A percentile compares a stretch with the other conserved stretches of the same genome.
Conservation (phyloP, 2,888 invertebrate species). For the Lochmaea crataegi region DNA sequence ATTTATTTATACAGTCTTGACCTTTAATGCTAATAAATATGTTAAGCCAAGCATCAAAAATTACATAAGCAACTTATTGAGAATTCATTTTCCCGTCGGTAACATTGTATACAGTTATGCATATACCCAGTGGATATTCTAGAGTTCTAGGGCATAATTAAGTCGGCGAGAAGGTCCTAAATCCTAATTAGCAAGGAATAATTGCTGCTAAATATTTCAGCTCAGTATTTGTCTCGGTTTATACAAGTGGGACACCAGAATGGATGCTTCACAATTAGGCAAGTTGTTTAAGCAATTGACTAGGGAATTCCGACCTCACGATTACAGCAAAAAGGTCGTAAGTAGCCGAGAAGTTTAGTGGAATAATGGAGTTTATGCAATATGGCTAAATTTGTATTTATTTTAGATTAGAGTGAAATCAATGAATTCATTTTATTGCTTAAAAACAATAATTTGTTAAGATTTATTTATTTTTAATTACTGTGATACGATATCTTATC, state of each 20-base stretch:
- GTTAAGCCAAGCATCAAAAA: background rate
- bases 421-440: too few species aligned
- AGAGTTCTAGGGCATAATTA: slow-evolving; percentile 28
- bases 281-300: slow-evolving; percentile 26
- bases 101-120: slow-evolving; percentile 18
- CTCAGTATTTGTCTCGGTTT: slow-evolving; percentile 48
- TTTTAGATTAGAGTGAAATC: too few species aligned
- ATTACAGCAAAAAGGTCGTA: slow-evolving; percentile 15
- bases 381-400: background rate
- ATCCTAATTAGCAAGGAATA: slow-evolving; percentile 43
- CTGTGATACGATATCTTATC: too few species aligned
- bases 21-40: background rate
- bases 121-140: slow-evolving; percentile 30
- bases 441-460: too few species aligned
- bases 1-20: background rate
- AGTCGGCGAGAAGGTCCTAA: slow-evolving; percentile 36
- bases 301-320: slow-evolving; percentile 25
- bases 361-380: background rate
- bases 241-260: slow-evolving; percentile 43
- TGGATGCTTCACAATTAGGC: slow-evolving; percentile 37
- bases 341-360: slow-evolving; percentile 5
- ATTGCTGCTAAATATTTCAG: slow-evolving; percentile 50
- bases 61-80: background rate
- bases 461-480: too few species aligned
- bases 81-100: slow-evolving; percentile 4